Evolutionary conservation across 2,113 vertebrate genomes (phyloP).

Genomic region (Anolis sagrei): DNA sequence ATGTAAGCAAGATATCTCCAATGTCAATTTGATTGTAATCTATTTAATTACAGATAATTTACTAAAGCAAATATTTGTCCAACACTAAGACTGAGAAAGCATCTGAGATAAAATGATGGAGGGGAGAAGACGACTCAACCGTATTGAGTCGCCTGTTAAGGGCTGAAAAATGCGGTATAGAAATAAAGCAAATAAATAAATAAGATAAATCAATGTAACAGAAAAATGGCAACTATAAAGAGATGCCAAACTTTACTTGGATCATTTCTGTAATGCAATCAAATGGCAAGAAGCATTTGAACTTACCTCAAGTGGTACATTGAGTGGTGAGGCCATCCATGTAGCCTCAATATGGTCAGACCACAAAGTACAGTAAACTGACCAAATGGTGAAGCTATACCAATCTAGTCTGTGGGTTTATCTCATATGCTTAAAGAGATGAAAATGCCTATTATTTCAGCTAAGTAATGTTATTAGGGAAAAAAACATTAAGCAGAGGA

Average conservation of each 20-base stretch:
- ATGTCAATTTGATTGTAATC: background rate
- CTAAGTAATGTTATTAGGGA: background rate
- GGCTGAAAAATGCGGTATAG: no score
- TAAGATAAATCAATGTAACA: background rate
- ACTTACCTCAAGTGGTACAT: background rate
- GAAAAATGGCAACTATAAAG: background rate
- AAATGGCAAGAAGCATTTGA: background rate
- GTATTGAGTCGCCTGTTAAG: no score
- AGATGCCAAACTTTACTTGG: background rate
- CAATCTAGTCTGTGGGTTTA: background rate
- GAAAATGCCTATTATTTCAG: background rate
- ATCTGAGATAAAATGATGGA: background rate
- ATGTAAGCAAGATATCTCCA: background rate
- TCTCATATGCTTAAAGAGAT: background rate
- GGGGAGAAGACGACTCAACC: no score
- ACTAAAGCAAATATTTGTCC: background rate
- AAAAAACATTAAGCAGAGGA: accelerated
- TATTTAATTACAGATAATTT: background rate
- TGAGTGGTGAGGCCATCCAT: background rate
- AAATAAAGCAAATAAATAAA: no score
- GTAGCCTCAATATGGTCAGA: background rate
- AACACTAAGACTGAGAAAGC: background rate
- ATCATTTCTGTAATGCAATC: background rate
- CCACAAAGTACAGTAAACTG: background rate
- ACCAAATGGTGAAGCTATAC: background rate